Percentiles rank a stretch among this genome's conserved stretches.
Evolutionary conservation across 53 echinoderm and acorn worm species (phyloP).

Genomic region (Antedon mediterranea): DNA sequence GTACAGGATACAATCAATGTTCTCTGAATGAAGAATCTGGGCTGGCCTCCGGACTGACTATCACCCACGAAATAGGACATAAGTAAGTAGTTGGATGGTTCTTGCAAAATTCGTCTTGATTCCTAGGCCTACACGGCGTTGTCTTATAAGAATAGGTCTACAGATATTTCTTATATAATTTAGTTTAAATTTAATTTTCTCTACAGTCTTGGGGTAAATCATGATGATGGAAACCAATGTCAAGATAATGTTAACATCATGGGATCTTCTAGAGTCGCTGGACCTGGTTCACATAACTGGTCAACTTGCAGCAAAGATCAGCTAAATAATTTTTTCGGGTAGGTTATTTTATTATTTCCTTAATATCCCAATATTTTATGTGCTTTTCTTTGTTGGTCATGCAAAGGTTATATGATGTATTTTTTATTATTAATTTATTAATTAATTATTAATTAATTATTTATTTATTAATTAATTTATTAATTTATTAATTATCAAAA

Average conservation of each 20-base stretch:
- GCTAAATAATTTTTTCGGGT: constrained; percentile 34
- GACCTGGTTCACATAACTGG: constrained; percentile 54
- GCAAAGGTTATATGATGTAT: no score
- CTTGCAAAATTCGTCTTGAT: background rate
- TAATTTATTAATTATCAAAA: no score
- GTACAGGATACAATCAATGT: constrained; percentile 30
- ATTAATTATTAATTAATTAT: no score
- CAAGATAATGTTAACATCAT: constrained; percentile 41
- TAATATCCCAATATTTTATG: no score
- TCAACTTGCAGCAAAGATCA: constrained; percentile 49
- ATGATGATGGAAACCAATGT: constrained; percentile 40
- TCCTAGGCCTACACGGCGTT: background rate
- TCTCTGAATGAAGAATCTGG: constrained; percentile 53
- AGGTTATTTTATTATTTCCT: background rate
- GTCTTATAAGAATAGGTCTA: no score
- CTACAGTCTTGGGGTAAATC: constrained; percentile 51
- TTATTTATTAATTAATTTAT: no score
- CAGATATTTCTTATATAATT: no score
- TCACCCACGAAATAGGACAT: constrained; percentile 75
- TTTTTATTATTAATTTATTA: no score
- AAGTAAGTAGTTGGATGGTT: constrained; percentile 37
- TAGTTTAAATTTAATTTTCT: background rate
- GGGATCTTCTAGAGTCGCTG: constrained; percentile 41
- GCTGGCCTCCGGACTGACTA: constrained; percentile 33
- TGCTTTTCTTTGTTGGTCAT: no score